Conservation (phyloP, 2,797 vertebrate genomes). For the Pogoniulus pusillus region DNA sequence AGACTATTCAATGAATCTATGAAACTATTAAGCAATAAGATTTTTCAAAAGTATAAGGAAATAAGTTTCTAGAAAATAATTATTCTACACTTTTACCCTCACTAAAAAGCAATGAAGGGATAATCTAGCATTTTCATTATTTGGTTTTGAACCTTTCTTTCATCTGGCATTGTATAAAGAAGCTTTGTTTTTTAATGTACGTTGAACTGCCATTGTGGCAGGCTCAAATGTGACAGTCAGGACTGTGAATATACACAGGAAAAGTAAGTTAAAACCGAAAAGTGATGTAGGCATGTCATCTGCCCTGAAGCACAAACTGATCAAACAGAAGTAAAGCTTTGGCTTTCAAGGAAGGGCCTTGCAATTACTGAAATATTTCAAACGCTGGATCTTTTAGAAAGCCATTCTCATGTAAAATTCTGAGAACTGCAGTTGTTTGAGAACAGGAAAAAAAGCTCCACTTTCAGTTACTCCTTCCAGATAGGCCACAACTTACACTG, state of each 20-base stretch:
- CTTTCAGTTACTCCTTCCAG: constrained; percentile 12
- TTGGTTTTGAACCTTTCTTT: neutral
- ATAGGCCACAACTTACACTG: neutral
- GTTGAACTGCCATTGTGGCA: neutral
- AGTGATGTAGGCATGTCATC: neutral
- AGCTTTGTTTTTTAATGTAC: neutral
- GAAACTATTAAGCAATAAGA: neutral
- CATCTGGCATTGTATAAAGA: neutral
- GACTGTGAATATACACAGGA: neutral
- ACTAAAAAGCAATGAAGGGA: neutral
- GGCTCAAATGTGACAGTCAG: neutral
- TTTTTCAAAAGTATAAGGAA: neutral
- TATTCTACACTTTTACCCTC: neutral
- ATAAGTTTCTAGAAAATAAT: neutral
- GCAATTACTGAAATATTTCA: neutral
- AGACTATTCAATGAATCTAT: too few species aligned
- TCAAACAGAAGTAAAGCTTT: neutral
- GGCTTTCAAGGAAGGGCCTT: neutral
- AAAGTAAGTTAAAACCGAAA: neutral
- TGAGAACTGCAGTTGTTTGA: neutral
- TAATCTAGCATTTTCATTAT: neutral
- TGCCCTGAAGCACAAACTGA: neutral
- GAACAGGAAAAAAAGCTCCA: neutral
- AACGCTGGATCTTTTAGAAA: neutral
- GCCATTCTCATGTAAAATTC: neutral